Percentiles rank a stretch among this genome's conserved stretches.
phyloP scores from a whole-genome alignment of 2,888 invertebrate species.

The Drosophila helvetica region DNA sequence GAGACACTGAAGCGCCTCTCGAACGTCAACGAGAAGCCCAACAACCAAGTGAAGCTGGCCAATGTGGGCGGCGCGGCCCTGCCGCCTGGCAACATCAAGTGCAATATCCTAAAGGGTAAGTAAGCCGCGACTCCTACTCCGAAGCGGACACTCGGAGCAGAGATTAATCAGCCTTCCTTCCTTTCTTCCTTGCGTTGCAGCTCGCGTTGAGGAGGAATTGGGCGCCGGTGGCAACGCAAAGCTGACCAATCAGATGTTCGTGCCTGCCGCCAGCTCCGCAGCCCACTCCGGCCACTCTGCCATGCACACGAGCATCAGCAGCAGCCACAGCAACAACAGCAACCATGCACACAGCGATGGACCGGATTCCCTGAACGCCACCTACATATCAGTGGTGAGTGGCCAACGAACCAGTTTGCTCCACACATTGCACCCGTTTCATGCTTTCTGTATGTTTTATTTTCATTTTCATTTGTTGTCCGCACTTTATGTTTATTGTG shows the following conservation, averaged over 20 bases:
- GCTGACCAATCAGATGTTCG: constrained; percentile 86
- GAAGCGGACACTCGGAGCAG: neutral
- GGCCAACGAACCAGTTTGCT: constrained; percentile 59
- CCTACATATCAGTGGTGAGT: constrained; percentile 91
- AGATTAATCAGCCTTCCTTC: neutral
- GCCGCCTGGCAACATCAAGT: constrained; percentile 96
- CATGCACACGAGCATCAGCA: constrained; percentile 51
- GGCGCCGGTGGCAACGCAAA: constrained; percentile 84
- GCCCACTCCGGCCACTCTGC: constrained; percentile 70
- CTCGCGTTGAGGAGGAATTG: constrained; percentile 87
- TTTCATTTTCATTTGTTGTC: constrained; percentile 61
- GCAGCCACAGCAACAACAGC: constrained; percentile 50
- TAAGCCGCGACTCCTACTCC: neutral
- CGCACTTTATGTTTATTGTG: constrained; percentile 64
- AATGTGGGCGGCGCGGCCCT: constrained; percentile 87
- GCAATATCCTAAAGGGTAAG: constrained; percentile 95
- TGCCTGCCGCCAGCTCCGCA: constrained; percentile 83
- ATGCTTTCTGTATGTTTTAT: constrained; percentile 67
- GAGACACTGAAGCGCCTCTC: constrained; percentile 88
- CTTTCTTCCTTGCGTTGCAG: constrained; percentile 77
- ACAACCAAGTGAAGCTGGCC: constrained; percentile 88
- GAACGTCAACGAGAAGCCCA: constrained; percentile 87
- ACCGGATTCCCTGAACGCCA: constrained; percentile 86
- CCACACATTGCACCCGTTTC: constrained; percentile 66
- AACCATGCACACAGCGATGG: constrained; percentile 79